A percentile compares a stretch with the other conserved stretches of the same genome.
phyloP scores from a whole-genome alignment of 1,140 invertebrate species.

The Solenopsis invicta region DNA sequence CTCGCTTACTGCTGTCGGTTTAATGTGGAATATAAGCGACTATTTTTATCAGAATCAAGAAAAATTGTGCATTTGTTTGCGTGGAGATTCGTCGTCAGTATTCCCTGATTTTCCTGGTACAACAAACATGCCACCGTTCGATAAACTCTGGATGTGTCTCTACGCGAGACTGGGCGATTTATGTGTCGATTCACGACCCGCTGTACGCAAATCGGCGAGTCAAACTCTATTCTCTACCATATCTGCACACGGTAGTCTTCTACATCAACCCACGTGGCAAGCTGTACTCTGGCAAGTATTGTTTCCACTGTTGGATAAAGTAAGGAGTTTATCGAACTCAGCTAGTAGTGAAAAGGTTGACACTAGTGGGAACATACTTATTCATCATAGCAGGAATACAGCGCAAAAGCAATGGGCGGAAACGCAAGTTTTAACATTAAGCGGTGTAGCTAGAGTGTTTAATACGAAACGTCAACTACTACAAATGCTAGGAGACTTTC shows the following conservation, averaged over 20 bases:
- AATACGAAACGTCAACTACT: conserved; percentile 96
- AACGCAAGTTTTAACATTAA: conserved; percentile 94
- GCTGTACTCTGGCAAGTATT: conserved; percentile 96
- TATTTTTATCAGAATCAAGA: conserved; percentile 98
- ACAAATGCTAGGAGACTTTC: conserved; percentile 95
- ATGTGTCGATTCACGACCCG: conserved; percentile 97
- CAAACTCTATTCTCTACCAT: conserved; percentile 99
- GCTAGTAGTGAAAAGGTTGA: conserved; percentile 98
- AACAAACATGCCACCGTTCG: conserved; percentile 95
- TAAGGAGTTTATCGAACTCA: conserved; percentile 94
- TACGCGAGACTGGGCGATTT: conserved; percentile 96
- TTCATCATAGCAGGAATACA: conserved; percentile 99
- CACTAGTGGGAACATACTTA: conserved; percentile 96
- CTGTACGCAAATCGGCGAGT: conserved; percentile 98
- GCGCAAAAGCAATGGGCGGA: conserved; percentile 99
- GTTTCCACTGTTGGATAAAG: conserved; percentile 98
- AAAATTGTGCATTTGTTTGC: conserved; percentile 92
- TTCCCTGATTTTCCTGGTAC: conserved; percentile 94
- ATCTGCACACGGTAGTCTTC: conserved; percentile 96
- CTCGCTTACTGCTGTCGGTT: conserved; percentile 98
- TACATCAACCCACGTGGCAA: conserved; percentile 96
- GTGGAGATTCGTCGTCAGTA: conserved; percentile 90
- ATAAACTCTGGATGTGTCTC: conserved; percentile 98
- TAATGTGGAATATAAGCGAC: conserved; percentile 99
- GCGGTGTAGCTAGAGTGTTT: conserved; percentile 93